phyloP scores from a whole-genome alignment of 1,140 invertebrate genomes.

The Drosophila biarmipes region DNA sequence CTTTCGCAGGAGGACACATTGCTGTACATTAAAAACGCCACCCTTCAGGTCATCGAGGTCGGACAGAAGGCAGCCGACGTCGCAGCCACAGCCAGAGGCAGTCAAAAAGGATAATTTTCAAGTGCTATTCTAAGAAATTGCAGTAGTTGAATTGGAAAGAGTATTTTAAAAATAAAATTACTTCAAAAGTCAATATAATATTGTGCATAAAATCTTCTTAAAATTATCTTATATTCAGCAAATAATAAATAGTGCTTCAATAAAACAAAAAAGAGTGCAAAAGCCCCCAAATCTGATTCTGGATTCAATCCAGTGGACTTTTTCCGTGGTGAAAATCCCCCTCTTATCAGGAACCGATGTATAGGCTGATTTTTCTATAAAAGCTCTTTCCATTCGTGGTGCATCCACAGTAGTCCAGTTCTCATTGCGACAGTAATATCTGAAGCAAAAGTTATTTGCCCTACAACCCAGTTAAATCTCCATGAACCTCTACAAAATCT shows the following conservation, averaged over 20 bases:
- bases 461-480: conserved; percentile 9
- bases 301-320: neutral
- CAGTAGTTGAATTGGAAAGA: too few relatives aligned
- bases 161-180: too few relatives aligned
- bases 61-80: conserved; percentile 49
- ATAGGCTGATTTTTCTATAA: neutral
- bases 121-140: neutral
- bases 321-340: conserved; percentile 2
- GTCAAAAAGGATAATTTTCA: neutral
- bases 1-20: neutral
- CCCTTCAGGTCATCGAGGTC: conserved; percentile 37
- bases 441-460: neutral
- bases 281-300: neutral
- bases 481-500: conserved; percentile 76
- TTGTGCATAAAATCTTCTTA: too few relatives aligned
- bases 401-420: conserved; percentile 29
- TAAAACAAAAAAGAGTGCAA: neutral
- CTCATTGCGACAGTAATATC: conserved; percentile 4
- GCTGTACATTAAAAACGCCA: conserved; percentile 2
- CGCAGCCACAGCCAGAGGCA: conserved; percentile 18
- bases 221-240: too few relatives aligned
- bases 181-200: too few relatives aligned
- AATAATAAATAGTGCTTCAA: too few relatives aligned
- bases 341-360: neutral
- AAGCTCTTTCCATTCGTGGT: neutral